Evolutionary conservation across 2,797 vertebrate species (phyloP), one percentile per base, ranked within the genome.

Genomic region (Thamnophis elegans): DNA sequence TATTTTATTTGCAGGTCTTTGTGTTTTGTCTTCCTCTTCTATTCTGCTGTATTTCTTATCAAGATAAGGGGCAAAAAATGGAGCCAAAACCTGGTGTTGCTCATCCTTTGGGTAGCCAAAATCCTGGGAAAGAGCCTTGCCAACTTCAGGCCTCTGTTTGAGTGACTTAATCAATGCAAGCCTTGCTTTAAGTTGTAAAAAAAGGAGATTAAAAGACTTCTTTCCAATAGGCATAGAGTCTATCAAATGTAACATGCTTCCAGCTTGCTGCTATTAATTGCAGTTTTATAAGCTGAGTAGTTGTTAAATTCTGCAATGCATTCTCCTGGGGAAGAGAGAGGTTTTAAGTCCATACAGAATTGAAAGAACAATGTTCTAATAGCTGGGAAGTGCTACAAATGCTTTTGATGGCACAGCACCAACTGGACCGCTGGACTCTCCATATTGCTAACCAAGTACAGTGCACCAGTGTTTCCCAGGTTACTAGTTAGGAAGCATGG

Each of bases 191-290:
- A 96, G 96, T 94, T 97, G 96, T 97, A 97, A 97, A 82, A 78
- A 97, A n/a, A 94, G 93, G 93, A 97, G 97, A 97, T 97, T 98
- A 98, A 98, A 97, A 94, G 96, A 98, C 97, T 98, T 95, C 91
- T 90, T 96, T 95, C 96, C 97, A 96, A 90, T 92, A 93, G 93
- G 95, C 86, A 95, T 56, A 92, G 91, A 97, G 97, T 97, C 95
- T 87, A 97, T 98, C 97, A 98, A 97, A 96, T 92, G 95, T 92
- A 95, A 96, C 95, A 62, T 93, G 92, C 96, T 97, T 97, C 97
- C 96, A 96, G 95, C 93, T 97, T 96, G 95, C 93, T 91, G 85
- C 93, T 96, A 95, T 97, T 97, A 97, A 98, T 97, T 96, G 94
- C 59, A 93, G 5, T 95, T 97, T 97, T 97, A 97, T 98, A 97